These are phyloP conservation scores for Nebria brevicollis DNA, from an alignment of 2,888 invertebrate genomes.

Conservation along the genomic window DNA sequence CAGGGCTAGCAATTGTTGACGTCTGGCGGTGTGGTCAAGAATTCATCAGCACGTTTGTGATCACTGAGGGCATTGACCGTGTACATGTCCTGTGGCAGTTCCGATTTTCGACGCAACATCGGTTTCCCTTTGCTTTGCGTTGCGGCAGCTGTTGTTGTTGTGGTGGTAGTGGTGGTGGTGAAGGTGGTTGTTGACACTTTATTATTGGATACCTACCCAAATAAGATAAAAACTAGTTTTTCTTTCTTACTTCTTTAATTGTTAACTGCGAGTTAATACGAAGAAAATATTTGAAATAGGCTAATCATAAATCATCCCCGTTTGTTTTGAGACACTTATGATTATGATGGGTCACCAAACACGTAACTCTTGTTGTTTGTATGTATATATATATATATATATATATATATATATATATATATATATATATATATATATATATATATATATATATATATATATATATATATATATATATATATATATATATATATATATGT, in stretches of 20 bases:
- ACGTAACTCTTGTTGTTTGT: no score
- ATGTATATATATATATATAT: no score
- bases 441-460: no score
- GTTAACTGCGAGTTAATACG: not conserved
- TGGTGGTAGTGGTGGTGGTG: no score
- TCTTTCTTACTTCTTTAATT: not conserved
- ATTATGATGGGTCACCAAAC: no score
- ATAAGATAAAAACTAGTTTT: not conserved
- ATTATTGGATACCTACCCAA: not conserved
- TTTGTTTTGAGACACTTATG: no score
- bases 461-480: no score
- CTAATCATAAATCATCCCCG: not conserved
- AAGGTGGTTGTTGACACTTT: not conserved
- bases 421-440: no score
- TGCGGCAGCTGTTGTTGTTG: not conserved
- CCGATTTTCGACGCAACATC: conserved; percentile 92
- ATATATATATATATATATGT: no score
- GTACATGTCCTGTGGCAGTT: conserved; percentile 92
- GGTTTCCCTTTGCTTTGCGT: conserved; percentile 73
- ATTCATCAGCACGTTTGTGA: conserved; percentile 93
- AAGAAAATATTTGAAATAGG: not conserved
- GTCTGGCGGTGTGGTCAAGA: conserved; percentile 85
- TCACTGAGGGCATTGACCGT: conserved; percentile 91
- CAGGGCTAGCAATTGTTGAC: conserved; percentile 84
- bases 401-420: no score